Percentiles rank a stretch among this genome's conserved stretches.
Conservation (phyloP, 2,888 invertebrate genomes). For the Noctua comes region DNA sequence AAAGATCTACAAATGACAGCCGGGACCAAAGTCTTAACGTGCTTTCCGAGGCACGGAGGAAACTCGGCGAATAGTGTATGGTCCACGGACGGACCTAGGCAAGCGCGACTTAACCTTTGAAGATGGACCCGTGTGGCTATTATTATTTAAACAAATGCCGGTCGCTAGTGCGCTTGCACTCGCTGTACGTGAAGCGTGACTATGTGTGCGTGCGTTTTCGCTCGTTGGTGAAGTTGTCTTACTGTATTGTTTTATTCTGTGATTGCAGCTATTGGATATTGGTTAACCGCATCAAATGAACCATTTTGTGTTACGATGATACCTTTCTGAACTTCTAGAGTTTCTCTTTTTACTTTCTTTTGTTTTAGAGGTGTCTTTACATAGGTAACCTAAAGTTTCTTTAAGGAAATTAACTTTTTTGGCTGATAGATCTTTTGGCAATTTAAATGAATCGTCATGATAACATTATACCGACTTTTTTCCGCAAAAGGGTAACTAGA, state of each 20-base stretch:
- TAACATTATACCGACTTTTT: not conserved
- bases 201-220: not conserved
- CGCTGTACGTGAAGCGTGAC: not conserved
- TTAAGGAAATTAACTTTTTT: not conserved
- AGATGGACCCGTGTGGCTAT: not conserved
- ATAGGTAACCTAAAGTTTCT: not conserved
- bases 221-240: not conserved
- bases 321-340: constrained; percentile 2
- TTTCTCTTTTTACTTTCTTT: constrained; percentile 3
- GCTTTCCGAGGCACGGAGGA: not conserved
- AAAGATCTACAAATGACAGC: not conserved
- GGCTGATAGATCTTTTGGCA: not conserved
- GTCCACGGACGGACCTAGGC: not conserved
- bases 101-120: not conserved
- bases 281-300: constrained; percentile 37
- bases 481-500: not conserved
- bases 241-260: constrained; percentile 1
- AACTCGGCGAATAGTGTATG: not conserved
- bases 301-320: constrained; percentile 31
- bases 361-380: not conserved
- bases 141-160: not conserved
- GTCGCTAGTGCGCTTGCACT: not conserved
- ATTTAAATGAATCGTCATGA: not conserved
- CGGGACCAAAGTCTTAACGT: not conserved
- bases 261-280: not conserved